Evolutionary conservation across 2,888 invertebrate species (phyloP).

Genomic region (Eretmocerus hayati): DNA sequence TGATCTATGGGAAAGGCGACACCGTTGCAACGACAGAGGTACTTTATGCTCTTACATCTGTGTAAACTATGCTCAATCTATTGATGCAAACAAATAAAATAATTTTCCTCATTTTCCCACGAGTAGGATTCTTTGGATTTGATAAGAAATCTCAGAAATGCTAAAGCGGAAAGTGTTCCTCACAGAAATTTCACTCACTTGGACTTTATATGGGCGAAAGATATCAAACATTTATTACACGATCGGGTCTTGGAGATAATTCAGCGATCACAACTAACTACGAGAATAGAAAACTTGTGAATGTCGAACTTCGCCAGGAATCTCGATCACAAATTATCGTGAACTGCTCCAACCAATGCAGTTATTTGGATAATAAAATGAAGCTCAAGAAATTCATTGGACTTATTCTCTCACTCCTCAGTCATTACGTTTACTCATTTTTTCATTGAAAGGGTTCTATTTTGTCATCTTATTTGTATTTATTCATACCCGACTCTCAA

Average conservation of each 20-base stretch:
- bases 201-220: conserved; percentile 6
- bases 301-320: too few relatives aligned
- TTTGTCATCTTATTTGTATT: too few relatives aligned
- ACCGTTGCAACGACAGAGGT: conserved; percentile 8
- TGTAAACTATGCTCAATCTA: too few relatives aligned
- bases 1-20: conserved; percentile 9
- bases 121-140: conserved; percentile 4
- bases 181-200: conserved; percentile 2
- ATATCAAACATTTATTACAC: conserved; percentile 2
- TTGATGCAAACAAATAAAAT: neutral
- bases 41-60: too few relatives aligned
- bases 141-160: neutral
- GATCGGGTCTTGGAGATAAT: neutral
- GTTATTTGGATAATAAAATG: too few relatives aligned
- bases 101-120: neutral
- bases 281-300: neutral
- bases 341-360: too few relatives aligned
- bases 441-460: too few relatives aligned
- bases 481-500: too few relatives aligned
- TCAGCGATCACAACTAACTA: neutral
- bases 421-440: too few relatives aligned
- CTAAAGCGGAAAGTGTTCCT: conserved; percentile 1
- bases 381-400: too few relatives aligned
- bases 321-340: too few relatives aligned
- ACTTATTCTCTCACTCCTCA: too few relatives aligned